phyloP scores from a whole-genome alignment of 2,888 invertebrate genomes.

The Malachius bipustulatus region DNA sequence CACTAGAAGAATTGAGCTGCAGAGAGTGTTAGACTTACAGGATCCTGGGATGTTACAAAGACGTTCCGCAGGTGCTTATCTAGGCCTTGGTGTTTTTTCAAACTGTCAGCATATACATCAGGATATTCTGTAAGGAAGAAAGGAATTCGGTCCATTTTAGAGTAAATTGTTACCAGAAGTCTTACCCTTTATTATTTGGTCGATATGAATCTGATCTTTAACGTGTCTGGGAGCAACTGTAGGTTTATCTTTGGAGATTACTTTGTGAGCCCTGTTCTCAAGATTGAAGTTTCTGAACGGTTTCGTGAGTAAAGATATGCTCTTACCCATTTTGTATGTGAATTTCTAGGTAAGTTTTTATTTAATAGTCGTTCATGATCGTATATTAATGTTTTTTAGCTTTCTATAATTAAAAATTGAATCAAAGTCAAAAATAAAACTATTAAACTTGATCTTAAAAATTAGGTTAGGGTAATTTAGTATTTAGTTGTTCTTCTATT shows the following conservation, averaged over 20 bases:
- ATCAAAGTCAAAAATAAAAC: no score
- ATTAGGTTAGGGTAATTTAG: no score
- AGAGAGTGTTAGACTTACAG: conserved; percentile 18
- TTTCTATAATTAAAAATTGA: conserved; percentile 15
- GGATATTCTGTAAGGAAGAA: conserved; percentile 43
- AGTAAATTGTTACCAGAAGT: background rate
- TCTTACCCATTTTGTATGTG: conserved; percentile 55
- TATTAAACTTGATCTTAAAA: no score
- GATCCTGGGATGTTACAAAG: conserved; percentile 53
- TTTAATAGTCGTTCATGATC: conserved; percentile 17
- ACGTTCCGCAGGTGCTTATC: conserved; percentile 56
- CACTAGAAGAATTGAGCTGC: conserved; percentile 12
- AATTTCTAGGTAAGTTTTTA: conserved; percentile 16
- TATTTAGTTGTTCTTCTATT: no score
- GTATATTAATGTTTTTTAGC: conserved; percentile 11
- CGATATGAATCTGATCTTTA: conserved; percentile 48
- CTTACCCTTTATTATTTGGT: conserved; percentile 47
- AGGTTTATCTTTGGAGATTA: conserved; percentile 49
- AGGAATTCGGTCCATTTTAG: conserved; percentile 8
- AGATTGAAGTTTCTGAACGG: conserved; percentile 59
- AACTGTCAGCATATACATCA: conserved; percentile 46
- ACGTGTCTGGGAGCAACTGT: conserved; percentile 58
- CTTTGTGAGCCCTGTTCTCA: conserved; percentile 61
- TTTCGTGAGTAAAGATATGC: conserved; percentile 44
- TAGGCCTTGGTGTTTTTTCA: conserved; percentile 49